Percentiles rank a stretch among this genome's conserved stretches.
Conservation (phyloP, 2,113 vertebrate genomes). For the Hiodon tergisus region DNA sequence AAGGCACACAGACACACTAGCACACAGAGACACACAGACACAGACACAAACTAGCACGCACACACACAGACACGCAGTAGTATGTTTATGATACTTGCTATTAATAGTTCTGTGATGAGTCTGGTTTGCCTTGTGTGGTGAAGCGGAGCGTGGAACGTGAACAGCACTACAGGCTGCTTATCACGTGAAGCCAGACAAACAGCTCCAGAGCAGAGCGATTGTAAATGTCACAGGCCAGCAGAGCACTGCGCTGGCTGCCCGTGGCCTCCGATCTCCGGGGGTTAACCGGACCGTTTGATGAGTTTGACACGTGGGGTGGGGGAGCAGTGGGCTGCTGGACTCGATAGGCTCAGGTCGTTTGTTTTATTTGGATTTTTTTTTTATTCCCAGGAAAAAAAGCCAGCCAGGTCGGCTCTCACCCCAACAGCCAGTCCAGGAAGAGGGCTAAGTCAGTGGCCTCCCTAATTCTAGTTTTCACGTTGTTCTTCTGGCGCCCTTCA, state of each 20-base stretch:
- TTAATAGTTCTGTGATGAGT: conserved; percentile 47
- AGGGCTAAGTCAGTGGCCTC: conserved; percentile 28
- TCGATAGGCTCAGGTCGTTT: not conserved
- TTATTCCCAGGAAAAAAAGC: not conserved
- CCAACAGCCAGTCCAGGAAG: not conserved
- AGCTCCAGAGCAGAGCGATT: conserved; percentile 27
- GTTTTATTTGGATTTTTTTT: not conserved
- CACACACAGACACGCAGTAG: not conserved
- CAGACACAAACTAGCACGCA: not conserved
- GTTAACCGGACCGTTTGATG: not conserved
- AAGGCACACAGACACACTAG: not conserved
- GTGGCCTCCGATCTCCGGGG: not conserved
- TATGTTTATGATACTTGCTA: conserved; percentile 38
- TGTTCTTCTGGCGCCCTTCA: conserved; percentile 45
- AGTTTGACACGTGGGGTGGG: not conserved
- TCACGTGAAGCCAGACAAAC: conserved; percentile 40
- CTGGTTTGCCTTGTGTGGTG: conserved; percentile 51
- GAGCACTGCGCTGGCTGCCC: not conserved
- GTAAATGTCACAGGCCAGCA: conserved; percentile 26
- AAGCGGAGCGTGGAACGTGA: conserved; percentile 45
- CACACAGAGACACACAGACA: too few relatives aligned
- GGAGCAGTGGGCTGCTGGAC: not conserved
- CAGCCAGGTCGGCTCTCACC: not conserved
- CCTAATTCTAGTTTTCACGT: conserved; percentile 33
- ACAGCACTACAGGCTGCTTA: conserved; percentile 28